A percentile compares a stretch with the other conserved stretches of the same genome.
Conservation (phyloP, 2,113 vertebrate genomes). For the Thomomys bottae region DNA sequence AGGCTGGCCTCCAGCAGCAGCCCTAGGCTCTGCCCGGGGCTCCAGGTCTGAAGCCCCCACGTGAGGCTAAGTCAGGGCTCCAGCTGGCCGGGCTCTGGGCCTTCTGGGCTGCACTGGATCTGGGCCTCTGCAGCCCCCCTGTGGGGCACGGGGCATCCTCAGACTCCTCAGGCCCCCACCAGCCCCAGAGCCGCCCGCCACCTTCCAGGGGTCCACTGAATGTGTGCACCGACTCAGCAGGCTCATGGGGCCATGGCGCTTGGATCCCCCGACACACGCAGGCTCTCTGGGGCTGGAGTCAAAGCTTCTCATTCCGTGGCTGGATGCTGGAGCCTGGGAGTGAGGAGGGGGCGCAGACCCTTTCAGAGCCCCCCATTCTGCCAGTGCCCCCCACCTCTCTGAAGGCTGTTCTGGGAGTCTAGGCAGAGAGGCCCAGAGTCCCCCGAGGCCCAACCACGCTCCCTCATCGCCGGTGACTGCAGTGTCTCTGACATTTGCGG, state of each 20-base stretch:
- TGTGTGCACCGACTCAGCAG: accelerated
- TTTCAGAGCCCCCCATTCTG: accelerated
- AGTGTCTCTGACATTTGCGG: constrained; percentile 40
- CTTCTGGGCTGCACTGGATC: too few species aligned
- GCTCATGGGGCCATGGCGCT: too few species aligned
- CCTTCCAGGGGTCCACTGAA: background rate
- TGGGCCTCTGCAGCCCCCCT: background rate
- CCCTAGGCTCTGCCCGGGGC: too few species aligned
- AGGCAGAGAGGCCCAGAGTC: background rate
- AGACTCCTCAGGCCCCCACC: background rate
- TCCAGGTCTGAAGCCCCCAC: too few species aligned
- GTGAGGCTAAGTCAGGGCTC: too few species aligned
- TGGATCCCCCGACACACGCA: too few species aligned
- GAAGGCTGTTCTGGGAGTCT: background rate
- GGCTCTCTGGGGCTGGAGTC: accelerated
- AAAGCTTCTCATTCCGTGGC: accelerated
- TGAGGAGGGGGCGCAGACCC: background rate
- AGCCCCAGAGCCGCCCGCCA: background rate
- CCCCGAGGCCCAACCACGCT: accelerated
- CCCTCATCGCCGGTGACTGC: background rate
- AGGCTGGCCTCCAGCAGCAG: too few species aligned
- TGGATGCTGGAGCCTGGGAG: background rate
- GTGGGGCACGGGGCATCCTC: too few species aligned
- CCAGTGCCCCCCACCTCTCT: accelerated
- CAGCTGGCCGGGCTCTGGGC: too few species aligned